Evolutionary conservation across 2,797 vertebrate species (phyloP), one percentile per base, ranked within the genome.

Genomic region (Microctenopoma steveboyesi): DNA sequence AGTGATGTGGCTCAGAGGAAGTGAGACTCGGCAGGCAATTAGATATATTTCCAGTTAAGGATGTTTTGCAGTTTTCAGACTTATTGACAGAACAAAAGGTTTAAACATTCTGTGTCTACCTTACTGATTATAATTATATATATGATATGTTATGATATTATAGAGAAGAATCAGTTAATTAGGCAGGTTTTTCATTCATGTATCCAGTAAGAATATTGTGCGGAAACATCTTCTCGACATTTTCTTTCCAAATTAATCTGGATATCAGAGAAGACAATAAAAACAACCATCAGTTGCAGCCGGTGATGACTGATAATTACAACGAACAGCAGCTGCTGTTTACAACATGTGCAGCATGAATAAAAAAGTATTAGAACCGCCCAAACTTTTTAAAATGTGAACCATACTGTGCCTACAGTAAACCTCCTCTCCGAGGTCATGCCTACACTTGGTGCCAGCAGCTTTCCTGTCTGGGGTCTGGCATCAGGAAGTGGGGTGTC

Each of bases 401-500:
- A 22, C 22, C 45, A 61, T 63, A 63, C 22, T 54, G 58, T 46
- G 48, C 62, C 46, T 5, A 40, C 12, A 25, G 43, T 64, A 5
- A 4, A 50, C 7, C 4, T 62, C 58, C 35, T 12, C 47, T 52
- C 33, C 1, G 13, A 49, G 52, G 27, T 81, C 64, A 14, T 27
- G 66, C 42, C 58, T 39, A 16, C 52, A 63, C 69, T 76, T 56
- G 4, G 13, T 84, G 78, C 81, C 71, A 83, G 81, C 61, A 64
- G 64, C 73, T 81, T 87, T 90, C 89, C 86, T 86, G 77, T 79
- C 69, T 74, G 76, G 48, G 63, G 40, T 51, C 74, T 86, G 84
- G 81, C 86, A 88, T 81, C 84, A 90, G 91, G 89, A 92, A 86
- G 75, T 69, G 69, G 78, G 81, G 84, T 82, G 78, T 81, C 71